Evolutionary conservation across 1,140 invertebrate species (phyloP), one percentile per base, ranked within the genome.

Genomic region (Hesperophylax magnus): DNA sequence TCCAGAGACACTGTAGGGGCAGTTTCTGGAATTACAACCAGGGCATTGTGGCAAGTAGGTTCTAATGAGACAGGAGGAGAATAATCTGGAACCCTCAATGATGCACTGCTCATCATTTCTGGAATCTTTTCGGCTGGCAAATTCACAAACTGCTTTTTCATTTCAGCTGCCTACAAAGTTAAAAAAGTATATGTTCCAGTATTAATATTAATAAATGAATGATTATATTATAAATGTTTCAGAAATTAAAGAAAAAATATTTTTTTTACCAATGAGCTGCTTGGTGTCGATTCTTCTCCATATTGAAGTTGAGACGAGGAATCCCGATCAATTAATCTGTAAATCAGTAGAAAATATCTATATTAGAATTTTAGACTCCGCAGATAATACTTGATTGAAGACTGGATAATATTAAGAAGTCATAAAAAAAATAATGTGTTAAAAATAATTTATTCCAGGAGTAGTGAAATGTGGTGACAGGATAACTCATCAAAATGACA

Each of bases 21-120:
- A 47, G 6, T 47, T 47, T 47, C 39, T 14, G 39, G 39, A 47
- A 47, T 47, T 34, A 81, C 34, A 60, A 77, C 79, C 60, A 58
- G 78, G 6, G 76, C 79, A 69, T 69, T 67, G 53, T 81, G 77
- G 9, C 72, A 61, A 15, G 79, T 81, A 18, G 79, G 69, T 56
- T 81, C 79, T 14, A 81, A 20, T 20, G 79, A 81, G 47, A 69
- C 53, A 15, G 79, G 79, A 2, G 72, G 74, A 24, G 79, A 81
- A n/a, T 20, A 31, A 39, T 81, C 79, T 61, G 74, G 60, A n/a
- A 81, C 58, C 27, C 63, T 54, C 34, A 74, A 31, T 15, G 60
- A 20, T 47, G 60, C 7, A 53, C 22, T 54, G n/a, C 20, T 53
- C 11, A 20, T 5, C 6, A 54, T 54, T 72, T 72, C 69, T 22